These are phyloP conservation scores for Tyrannus savana DNA, from an alignment of 2,113 vertebrate genomes.

Conservation along the genomic window DNA sequence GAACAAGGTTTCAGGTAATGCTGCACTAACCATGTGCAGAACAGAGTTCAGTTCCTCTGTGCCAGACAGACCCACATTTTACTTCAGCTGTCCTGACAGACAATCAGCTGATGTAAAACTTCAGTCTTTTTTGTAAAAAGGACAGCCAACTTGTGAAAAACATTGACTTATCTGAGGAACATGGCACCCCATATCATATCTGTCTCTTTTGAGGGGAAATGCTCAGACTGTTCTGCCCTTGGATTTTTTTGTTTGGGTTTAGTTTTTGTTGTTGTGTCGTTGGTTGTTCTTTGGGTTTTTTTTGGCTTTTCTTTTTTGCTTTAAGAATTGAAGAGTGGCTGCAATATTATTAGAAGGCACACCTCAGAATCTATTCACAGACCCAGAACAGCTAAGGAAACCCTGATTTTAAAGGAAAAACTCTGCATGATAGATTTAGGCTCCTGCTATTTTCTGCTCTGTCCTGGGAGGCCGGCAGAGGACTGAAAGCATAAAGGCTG, in stretches of 20 bases:
- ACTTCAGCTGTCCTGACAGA: background rate
- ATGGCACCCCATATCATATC: rapidly evolving
- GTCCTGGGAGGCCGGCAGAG: background rate
- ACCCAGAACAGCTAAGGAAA: background rate
- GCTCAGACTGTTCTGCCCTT: background rate
- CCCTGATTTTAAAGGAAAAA: background rate
- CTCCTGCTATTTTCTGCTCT: background rate
- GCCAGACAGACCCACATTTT: background rate
- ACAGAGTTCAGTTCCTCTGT: background rate
- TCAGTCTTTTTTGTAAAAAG: background rate
- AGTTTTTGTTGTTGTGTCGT: background rate
- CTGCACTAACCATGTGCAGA: background rate
- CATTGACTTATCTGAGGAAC: rapidly evolving
- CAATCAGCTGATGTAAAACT: background rate
- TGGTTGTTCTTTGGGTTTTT: background rate
- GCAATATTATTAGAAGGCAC: rapidly evolving
- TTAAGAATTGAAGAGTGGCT: background rate
- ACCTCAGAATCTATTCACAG: background rate
- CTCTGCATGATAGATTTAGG: background rate
- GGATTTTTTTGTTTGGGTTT: rapidly evolving
- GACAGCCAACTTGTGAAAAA: background rate
- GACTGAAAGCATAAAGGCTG: background rate
- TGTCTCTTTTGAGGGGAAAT: background rate
- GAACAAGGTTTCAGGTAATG: background rate
- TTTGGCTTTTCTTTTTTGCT: background rate